phyloP scores from a whole-genome alignment of 35 echinoderm and acorn worm species.

The Eucidaris tribuloides region DNA sequence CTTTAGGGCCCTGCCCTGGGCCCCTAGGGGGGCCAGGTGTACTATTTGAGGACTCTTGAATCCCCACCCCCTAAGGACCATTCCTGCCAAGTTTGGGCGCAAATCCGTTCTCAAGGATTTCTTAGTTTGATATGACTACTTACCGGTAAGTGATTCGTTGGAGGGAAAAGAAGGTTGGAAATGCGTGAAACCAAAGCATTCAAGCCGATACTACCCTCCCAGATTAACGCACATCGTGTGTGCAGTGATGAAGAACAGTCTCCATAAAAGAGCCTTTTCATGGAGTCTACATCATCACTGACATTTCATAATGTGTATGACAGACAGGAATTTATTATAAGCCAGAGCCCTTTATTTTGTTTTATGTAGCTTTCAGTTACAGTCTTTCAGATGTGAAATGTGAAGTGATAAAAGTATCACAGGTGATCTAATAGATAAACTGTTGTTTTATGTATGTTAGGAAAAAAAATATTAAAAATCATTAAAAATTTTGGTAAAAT shows the following conservation, averaged over 20 bases:
- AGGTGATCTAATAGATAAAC: not conserved
- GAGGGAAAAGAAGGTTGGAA: slow-evolving; percentile 45
- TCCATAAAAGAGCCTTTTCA: not conserved
- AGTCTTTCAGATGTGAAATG: not conserved
- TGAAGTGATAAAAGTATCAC: not conserved
- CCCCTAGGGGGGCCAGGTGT: too few species aligned
- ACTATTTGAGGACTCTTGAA: too few species aligned
- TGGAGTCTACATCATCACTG: slow-evolving; percentile 36
- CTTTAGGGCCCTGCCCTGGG: too few species aligned
- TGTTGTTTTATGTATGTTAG: not conserved
- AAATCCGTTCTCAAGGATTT: too few species aligned
- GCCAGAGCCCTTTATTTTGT: too few species aligned
- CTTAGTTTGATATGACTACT: too few species aligned
- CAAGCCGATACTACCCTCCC: slow-evolving; percentile 44
- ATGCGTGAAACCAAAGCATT: slow-evolving; percentile 10
- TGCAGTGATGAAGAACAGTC: slow-evolving; percentile 30
- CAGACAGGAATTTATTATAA: too few species aligned
- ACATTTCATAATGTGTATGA: not conserved
- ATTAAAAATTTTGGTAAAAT: too few species aligned
- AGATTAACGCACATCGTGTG: not conserved
- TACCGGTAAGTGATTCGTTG: too few species aligned
- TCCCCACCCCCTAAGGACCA: too few species aligned
- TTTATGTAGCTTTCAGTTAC: not conserved
- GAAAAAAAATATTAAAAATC: not conserved
- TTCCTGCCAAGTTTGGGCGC: too few species aligned